Conservation (phyloP, 2,888 invertebrate genomes). For the Eupithecia inturbata region DNA sequence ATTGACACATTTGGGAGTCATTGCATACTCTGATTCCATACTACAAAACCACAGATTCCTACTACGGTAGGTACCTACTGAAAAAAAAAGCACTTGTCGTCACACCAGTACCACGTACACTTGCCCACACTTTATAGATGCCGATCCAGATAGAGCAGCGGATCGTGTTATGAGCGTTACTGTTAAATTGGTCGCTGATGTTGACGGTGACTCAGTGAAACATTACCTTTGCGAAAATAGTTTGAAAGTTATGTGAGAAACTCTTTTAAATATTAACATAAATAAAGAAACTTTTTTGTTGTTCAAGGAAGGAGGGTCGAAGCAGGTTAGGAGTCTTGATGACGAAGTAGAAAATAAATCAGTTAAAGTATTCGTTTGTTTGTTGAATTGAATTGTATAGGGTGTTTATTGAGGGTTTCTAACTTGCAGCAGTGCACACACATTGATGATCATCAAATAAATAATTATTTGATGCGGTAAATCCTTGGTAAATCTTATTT, state of each 20-base stretch:
- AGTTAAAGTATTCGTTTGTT: not conserved
- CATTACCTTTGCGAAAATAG: constrained; percentile 24
- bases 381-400: too few species aligned
- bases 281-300: not conserved
- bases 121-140: constrained; percentile 78
- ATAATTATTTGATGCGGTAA: too few species aligned
- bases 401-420: too few species aligned
- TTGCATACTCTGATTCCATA: too few species aligned
- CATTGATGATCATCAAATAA: too few species aligned
- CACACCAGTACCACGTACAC: constrained; percentile 47
- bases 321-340: not conserved
- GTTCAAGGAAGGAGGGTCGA: not conserved
- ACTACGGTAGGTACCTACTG: not conserved
- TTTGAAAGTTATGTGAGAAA: constrained; percentile 23
- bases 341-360: not conserved
- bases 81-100: constrained; percentile 29
- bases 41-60: too few species aligned
- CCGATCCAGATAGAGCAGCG: constrained; percentile 47
- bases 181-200: constrained; percentile 43
- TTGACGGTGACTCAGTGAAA: constrained; percentile 18
- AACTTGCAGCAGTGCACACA: too few species aligned
- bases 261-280: not conserved
- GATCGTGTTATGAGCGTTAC: constrained; percentile 43
- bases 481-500: too few species aligned
- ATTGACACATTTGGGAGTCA: too few species aligned